Evolutionary conservation across 2,113 vertebrate genomes (phyloP), one percentile per base, ranked within the genome.

Genomic region (Melozone crissalis): DNA sequence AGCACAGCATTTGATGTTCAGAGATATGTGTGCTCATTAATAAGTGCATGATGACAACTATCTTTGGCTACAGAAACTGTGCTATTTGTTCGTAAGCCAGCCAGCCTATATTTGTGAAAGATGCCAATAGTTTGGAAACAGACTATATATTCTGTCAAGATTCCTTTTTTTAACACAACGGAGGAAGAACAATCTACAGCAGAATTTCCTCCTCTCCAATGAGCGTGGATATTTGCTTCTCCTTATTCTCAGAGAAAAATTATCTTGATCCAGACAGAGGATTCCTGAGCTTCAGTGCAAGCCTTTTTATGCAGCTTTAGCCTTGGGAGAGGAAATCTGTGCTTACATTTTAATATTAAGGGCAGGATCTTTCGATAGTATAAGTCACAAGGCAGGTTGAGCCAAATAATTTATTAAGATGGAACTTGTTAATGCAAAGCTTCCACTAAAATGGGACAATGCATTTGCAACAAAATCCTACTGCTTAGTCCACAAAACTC

Each of bases 101-200:
- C 49, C 94, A 95, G 93, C 30, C 93, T 90, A 77, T 81, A 89
- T 87, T 78, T 93, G 83, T 87, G 76, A 93, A 94, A 91, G 93
- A 87, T 78, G 89, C 83, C 91, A 94, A 84, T 44, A 93, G 83
- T 94, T 95, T 96, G 92, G 66, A 94, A 96, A 96, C 79, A 96
- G 76, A 91, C 63, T 86, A 90, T 84, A 83, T 88, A 89, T 81
- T 90, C 86, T 90, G 65, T 72, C 88, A 85, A 84, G 76, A 83
- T 63, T 89, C 69, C 80, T 66, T 94, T 95, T 94, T 92, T 90
- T 87, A 88, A 89, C 76, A 82, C 49, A 76, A 80, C 7, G 0
- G 79, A 93, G 74, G 66, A 95, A 90, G 83, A 89, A 90, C 18
- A 84, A 90, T 37, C 83, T 75, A 81, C 61, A 90, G 63, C 55